Evolutionary conservation across 2,797 vertebrate species (phyloP), one percentile per base, ranked within the genome.

Genomic region (Aplochiton taeniatus): DNA sequence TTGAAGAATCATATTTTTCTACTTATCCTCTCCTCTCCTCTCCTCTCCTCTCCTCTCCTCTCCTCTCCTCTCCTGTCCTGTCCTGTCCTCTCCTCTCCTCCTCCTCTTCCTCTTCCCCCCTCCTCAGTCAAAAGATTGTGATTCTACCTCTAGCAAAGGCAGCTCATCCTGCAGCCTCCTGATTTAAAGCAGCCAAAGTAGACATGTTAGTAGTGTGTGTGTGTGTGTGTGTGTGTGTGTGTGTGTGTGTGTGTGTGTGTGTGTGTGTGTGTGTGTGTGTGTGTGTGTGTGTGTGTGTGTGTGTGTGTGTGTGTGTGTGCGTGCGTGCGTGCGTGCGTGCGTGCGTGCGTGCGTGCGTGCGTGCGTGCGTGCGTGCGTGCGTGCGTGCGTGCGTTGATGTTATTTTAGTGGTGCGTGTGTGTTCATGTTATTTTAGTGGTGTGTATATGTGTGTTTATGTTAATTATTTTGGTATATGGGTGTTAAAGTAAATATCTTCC

Each of bases 61-160:
- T 31, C 31, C 31, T 31, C 31, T 31, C 31, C 31, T 31, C 31
- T 31, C 31, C 31, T 31, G 61, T 55, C n/a, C 9, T 69, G 16
- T 55, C 74, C 63, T 46, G 52, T 63, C 31, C 1, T 1, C 41
- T 43, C 58, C 47, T 56, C 9, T 41, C 59, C 31, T 31, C 31
- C 31, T 14, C 14, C 14, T 50, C 20, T 64, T 48, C 41, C 16
- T 43, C 11, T 14, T 11, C 11, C 1, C 19, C 44, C 44, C 45
- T 67, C 67, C 63, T 69, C 47, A 55, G 43, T 20, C 42, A 51
- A n/a, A n/a, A n/a, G n/a, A n/a, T n/a, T n/a, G n/a, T n/a, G n/a
- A n/a, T n/a, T n/a, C n/a, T n/a, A n/a, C n/a, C n/a, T n/a, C n/a
- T n/a, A n/a, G n/a, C 54, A 58, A 43, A 46, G 47, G 56, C 9